Evolutionary conservation across 1,140 invertebrate genomes (phyloP).

Genomic region (Drosophila nasuta): DNA sequence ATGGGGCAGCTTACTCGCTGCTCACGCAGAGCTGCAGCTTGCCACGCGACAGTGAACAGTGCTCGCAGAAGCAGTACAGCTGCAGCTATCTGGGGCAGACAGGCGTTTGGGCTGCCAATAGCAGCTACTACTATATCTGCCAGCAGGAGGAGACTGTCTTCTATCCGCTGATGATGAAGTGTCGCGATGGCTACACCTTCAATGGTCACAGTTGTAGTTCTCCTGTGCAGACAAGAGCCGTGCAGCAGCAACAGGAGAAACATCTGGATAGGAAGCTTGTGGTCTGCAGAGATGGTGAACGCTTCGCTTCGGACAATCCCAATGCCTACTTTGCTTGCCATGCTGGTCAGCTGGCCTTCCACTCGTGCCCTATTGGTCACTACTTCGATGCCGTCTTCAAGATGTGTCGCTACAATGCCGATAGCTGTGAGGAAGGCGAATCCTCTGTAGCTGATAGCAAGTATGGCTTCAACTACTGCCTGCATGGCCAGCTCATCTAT

Average conservation of each 20-base stretch:
- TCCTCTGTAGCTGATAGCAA: background rate
- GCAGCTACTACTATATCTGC: slow-evolving; percentile 79
- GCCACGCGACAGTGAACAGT: slow-evolving; percentile 50
- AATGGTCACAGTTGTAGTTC: slow-evolving; percentile 43
- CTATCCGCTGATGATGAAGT: slow-evolving; percentile 74
- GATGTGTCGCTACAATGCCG: background rate
- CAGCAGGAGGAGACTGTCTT: slow-evolving; percentile 35
- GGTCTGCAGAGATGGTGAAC: slow-evolving; percentile 18
- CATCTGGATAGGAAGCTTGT: background rate
- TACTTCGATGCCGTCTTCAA: slow-evolving; percentile 3
- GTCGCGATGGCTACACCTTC: slow-evolving; percentile 61
- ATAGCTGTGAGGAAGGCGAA: slow-evolving; percentile 27
- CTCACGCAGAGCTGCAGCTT: slow-evolving; percentile 55
- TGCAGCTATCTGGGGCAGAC: slow-evolving; percentile 65
- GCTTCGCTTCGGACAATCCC: slow-evolving; percentile 5
- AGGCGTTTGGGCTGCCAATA: slow-evolving; percentile 67
- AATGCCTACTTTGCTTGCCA: slow-evolving; percentile 18
- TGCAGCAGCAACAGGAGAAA: background rate
- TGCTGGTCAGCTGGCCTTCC: background rate
- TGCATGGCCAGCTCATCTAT: slow-evolving; percentile 1
- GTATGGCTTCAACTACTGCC: slow-evolving; percentile 33
- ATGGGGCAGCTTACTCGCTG: slow-evolving; percentile 63
- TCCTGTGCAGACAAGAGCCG: background rate
- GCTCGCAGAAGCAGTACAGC: slow-evolving; percentile 54
- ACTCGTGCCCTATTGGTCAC: background rate